These are phyloP conservation scores for Pipra filicauda DNA, from an alignment of 2,113 vertebrate genomes.

Conservation along the genomic window DNA sequence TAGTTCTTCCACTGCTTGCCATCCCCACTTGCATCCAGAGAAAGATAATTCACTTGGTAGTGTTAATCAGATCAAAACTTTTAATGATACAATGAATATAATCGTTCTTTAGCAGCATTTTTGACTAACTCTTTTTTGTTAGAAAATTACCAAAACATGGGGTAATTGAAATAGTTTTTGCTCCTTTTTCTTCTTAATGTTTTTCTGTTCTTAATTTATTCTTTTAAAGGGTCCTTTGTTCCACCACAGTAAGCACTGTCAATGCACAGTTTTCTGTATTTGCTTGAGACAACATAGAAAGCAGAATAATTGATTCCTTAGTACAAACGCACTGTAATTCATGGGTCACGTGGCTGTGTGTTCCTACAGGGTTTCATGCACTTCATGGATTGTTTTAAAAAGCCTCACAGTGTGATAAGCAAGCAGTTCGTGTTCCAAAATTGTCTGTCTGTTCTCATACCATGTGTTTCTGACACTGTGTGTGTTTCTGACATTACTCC, in stretches of 20 bases:
- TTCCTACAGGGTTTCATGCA: not conserved
- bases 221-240: slow-evolving; percentile 21
- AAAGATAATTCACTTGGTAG: not conserved
- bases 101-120: not conserved
- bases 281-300: slow-evolving; percentile 16
- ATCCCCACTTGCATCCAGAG: not conserved
- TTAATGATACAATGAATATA: not conserved
- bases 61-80: not conserved
- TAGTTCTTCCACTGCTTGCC: not conserved
- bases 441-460: slow-evolving; percentile 65
- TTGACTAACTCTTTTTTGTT: not conserved
- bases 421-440: slow-evolving; percentile 21
- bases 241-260: not conserved
- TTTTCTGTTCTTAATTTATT: slow-evolving; percentile 41
- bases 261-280: not conserved
- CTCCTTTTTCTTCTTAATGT: not conserved
- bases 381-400: not conserved
- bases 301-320: slow-evolving; percentile 13
- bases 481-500: slow-evolving; percentile 77
- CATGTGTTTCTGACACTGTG: slow-evolving; percentile 34
- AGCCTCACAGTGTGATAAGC: not conserved
- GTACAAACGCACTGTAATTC: not conserved
- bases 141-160: not conserved
- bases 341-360: not conserved
- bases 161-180: slow-evolving; percentile 14